Evolutionary conservation across 2,888 invertebrate species (phyloP).

Genomic region (Drosophila emarginata): DNA sequence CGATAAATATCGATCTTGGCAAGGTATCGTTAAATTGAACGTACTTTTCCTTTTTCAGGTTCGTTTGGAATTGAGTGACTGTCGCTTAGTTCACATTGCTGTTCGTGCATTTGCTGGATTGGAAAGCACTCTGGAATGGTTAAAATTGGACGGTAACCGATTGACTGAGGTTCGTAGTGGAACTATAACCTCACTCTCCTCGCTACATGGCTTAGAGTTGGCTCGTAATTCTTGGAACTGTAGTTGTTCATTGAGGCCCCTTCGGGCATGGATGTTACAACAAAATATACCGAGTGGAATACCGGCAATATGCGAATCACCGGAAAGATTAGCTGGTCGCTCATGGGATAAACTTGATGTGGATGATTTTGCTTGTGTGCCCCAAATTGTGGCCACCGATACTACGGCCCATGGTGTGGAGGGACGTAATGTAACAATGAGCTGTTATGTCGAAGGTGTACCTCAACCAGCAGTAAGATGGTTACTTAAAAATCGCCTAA

Average conservation of each 20-base stretch:
- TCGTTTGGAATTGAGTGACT: constrained; percentile 88
- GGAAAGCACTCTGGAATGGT: constrained; percentile 88
- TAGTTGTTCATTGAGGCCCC: constrained; percentile 88
- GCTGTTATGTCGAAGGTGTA: constrained; percentile 87
- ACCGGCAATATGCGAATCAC: constrained; percentile 88
- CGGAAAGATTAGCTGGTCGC: constrained; percentile 85
- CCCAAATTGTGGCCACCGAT: constrained; percentile 86
- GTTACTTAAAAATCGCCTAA: constrained; percentile 87
- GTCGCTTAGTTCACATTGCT: constrained; percentile 88
- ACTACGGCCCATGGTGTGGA: constrained; percentile 86
- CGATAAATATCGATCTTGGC: not conserved
- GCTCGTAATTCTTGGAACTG: constrained; percentile 93
- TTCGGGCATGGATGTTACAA: constrained; percentile 90
- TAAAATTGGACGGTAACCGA: constrained; percentile 90
- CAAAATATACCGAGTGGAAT: constrained; percentile 89
- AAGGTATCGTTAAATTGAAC: too few species aligned
- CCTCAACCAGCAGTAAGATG: constrained; percentile 89
- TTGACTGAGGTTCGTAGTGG: constrained; percentile 87
- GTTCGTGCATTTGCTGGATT: constrained; percentile 88
- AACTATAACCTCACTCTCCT: constrained; percentile 87
- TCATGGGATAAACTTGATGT: constrained; percentile 90
- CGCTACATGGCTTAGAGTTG: constrained; percentile 89
- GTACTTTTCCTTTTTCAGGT: constrained; percentile 67
- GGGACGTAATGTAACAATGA: constrained; percentile 89
- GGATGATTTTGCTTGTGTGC: constrained; percentile 91